Base-by-base conservation (phyloP, 2,797 vertebrate species). In the Acanthis flammea region DNA sequence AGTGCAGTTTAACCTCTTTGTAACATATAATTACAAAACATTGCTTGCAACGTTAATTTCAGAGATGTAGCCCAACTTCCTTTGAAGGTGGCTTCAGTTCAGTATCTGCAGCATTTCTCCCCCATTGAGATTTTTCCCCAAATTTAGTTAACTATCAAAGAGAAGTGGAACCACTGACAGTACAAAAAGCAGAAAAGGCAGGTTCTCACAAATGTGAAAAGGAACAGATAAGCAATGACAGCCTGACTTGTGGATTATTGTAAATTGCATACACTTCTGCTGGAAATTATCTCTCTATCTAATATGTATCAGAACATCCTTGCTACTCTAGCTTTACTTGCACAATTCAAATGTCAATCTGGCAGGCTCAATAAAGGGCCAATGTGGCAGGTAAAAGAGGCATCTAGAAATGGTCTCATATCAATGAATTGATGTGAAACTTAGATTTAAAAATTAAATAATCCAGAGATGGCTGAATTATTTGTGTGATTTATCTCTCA, bases 41-140 rank as follows among this genome's bases (percentile, higher is more conserved):
- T 33, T 75, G 44, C 77, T 92, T 71, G 62, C 35, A 84, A 90
- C 78, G 84, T 83, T 88, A 48, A 83, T 89, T 96, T 95, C 78
- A 89, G 88, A 89, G 70, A n/a, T 0, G 3, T 63, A 72, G 51
- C 37, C 47, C 77, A 79, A 42, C 23, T 8, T 50, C 48, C 73
- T 93, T 90, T 94, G 73, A 93, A 89, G 31, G 33, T 68, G 41
- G 50, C 61, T 95, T 67, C 42, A 48, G 55, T 75, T 93, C 39
- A 51, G 28, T 41, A 19, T 33, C 79, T 31, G 58, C 61, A 75
- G 19, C 22, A 35, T 89, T 86, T 83, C 72, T 87, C 37, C 62
- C 9, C 21, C 22, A 35, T 45, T 71, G 76, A 25, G 66, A 28
- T 41, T 84, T 70, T 50, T 6, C 19, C 57, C 55, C 19, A 79